Percentiles rank a stretch among this genome's conserved stretches.
Evolutionary conservation across 2,113 vertebrate species (phyloP).

Genomic region (Amphiprion ocellaris): DNA sequence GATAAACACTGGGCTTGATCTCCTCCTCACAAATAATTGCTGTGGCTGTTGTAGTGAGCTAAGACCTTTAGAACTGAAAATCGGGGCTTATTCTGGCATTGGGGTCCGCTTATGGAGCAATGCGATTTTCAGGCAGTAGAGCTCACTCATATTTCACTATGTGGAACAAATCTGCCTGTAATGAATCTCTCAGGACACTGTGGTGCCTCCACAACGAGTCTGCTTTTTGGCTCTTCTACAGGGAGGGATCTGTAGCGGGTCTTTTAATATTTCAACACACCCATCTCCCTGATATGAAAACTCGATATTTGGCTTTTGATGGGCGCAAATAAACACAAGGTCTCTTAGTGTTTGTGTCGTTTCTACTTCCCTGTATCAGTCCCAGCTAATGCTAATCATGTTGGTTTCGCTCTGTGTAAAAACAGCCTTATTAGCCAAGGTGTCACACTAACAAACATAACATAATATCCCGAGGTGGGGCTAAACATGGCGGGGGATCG

Average conservation of each 20-base stretch:
- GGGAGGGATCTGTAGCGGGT: slow-evolving; percentile 31
- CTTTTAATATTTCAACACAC: slow-evolving; percentile 64
- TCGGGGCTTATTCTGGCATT: slow-evolving; percentile 52
- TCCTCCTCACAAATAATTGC: slow-evolving; percentile 60
- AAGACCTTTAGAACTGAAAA: slow-evolving; percentile 47
- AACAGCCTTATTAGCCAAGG: slow-evolving; percentile 72
- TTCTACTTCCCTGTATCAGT: slow-evolving; percentile 24
- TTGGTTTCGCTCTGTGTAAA: slow-evolving; percentile 64
- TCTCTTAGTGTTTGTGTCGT: slow-evolving; percentile 19
- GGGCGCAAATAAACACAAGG: slow-evolving; percentile 21
- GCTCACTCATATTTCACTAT: slow-evolving; percentile 79
- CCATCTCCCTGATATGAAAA: slow-evolving; percentile 47
- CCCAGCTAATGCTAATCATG: slow-evolving; percentile 55
- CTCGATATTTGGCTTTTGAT: slow-evolving; percentile 6
- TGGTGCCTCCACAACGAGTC: slow-evolving; percentile 60
- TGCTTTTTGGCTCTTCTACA: slow-evolving; percentile 49
- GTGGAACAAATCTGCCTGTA: slow-evolving; percentile 77
- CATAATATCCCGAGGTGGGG: slow-evolving; percentile 74
- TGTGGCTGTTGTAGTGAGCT: slow-evolving; percentile 45
- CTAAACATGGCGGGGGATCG: slow-evolving; percentile 72
- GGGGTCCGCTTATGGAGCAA: slow-evolving; percentile 63
- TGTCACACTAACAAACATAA: slow-evolving; percentile 74
- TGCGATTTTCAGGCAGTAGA: slow-evolving; percentile 69
- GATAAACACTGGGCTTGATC: slow-evolving; percentile 62
- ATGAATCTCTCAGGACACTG: slow-evolving; percentile 76